These are phyloP conservation scores for Cephus runcator DNA, from an alignment of 2,888 invertebrate genomes.

Conservation along the genomic window DNA sequence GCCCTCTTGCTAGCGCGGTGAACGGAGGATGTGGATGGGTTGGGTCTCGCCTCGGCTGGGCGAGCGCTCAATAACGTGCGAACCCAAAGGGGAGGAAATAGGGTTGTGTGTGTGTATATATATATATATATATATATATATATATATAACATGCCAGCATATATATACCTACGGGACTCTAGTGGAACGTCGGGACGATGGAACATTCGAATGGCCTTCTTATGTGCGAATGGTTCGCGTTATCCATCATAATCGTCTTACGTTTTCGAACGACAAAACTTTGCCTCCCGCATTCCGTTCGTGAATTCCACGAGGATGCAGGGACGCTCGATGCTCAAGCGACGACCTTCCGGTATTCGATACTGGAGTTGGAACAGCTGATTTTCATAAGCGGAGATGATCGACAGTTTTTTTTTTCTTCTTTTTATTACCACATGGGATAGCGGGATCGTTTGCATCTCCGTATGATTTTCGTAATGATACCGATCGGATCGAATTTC, in stretches of 20 bases:
- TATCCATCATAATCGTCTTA: constrained; percentile 55
- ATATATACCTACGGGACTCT: constrained; percentile 38
- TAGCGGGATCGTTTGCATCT: background rate
- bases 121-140: too few relatives aligned
- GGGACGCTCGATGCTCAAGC: background rate
- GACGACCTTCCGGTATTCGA: background rate
- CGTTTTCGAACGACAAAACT: constrained; percentile 42
- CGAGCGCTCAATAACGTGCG: constrained; percentile 74
- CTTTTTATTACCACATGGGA: background rate
- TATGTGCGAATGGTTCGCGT: constrained; percentile 37
- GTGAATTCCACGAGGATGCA: background rate
- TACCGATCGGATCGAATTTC: background rate
- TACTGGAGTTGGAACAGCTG: background rate
- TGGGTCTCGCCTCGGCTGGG: constrained; percentile 71
- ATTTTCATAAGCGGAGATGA: background rate
- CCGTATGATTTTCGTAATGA: background rate
- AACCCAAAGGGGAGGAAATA: constrained; percentile 69
- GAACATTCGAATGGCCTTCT: constrained; percentile 34
- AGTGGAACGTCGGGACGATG: constrained; percentile 47
- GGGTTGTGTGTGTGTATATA: constrained; percentile 40
- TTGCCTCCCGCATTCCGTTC: constrained; percentile 40
- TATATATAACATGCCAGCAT: background rate
- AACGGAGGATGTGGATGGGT: constrained; percentile 66
- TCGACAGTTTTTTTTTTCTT: background rate
- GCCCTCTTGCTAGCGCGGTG: constrained; percentile 42